Evolutionary conservation across 2,113 vertebrate genomes (phyloP).

Genomic region (Felis chaus): DNA sequence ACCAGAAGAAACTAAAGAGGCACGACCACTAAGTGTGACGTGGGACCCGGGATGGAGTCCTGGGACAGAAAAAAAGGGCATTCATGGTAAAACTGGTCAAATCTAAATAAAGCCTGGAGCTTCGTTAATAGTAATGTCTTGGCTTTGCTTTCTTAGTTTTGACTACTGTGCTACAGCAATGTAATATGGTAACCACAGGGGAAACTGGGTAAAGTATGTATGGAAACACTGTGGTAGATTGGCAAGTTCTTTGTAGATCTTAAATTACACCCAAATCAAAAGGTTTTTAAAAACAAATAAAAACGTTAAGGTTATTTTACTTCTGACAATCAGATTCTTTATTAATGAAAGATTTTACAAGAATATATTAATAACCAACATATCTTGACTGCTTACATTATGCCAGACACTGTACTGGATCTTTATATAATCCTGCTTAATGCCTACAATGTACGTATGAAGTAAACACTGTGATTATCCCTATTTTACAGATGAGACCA

Average conservation of each 20-base stretch:
- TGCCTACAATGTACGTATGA: background rate
- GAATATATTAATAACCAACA: background rate
- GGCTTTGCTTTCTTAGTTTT: background rate
- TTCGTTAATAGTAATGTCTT: background rate
- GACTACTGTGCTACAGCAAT: background rate
- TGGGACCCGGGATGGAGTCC: background rate
- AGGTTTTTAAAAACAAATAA: background rate
- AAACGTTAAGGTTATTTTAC: constrained; percentile 9
- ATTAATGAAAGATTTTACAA: background rate
- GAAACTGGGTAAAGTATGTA: background rate
- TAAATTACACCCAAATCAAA: background rate
- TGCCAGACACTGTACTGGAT: background rate
- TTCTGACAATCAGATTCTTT: background rate
- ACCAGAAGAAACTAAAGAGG: background rate
- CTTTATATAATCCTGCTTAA: background rate
- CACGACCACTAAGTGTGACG: background rate
- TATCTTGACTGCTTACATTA: background rate
- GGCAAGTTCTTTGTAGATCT: background rate
- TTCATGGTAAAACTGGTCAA: background rate
- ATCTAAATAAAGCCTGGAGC: background rate
- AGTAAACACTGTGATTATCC: background rate
- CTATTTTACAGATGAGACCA: background rate
- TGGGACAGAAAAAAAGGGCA: background rate
- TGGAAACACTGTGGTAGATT: background rate
- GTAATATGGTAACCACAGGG: background rate